Conservation (phyloP, 1,140 invertebrate genomes). For the Lamellibrachia luymesi region DNA sequence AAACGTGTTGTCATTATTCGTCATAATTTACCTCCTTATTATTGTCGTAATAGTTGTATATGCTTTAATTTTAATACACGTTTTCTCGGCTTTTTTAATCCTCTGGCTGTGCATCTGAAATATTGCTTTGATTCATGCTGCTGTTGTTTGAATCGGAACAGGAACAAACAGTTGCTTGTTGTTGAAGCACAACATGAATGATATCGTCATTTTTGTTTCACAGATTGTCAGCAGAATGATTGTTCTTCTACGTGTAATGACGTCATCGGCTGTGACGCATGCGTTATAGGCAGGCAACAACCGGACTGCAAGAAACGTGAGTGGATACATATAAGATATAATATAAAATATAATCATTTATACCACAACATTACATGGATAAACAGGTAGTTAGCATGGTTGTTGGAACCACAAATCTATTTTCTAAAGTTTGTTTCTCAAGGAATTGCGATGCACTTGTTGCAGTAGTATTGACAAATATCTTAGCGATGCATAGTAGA, state of each 20-base stretch:
- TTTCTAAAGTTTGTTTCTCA: background rate
- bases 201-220: background rate
- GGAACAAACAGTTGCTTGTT: background rate
- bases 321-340: background rate
- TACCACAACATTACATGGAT: background rate
- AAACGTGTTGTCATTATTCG: too few species aligned
- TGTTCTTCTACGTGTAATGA: constrained; percentile 1
- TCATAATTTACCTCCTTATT: too few species aligned
- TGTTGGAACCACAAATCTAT: background rate
- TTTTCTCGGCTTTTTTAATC: too few species aligned
- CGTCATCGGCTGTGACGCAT: background rate
- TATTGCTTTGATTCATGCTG: too few species aligned
- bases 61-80: too few species aligned
- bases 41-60: too few species aligned
- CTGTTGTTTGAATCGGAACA: too few species aligned
- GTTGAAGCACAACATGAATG: background rate
- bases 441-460: background rate
- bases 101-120: too few species aligned
- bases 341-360: background rate
- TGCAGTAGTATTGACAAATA: background rate
- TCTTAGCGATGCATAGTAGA: background rate
- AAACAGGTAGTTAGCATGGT: background rate
- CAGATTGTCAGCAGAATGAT: background rate
- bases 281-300: background rate
- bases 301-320: background rate